Conservation (phyloP, 2,797 vertebrate species). For the Sebastes wilsoni region DNA sequence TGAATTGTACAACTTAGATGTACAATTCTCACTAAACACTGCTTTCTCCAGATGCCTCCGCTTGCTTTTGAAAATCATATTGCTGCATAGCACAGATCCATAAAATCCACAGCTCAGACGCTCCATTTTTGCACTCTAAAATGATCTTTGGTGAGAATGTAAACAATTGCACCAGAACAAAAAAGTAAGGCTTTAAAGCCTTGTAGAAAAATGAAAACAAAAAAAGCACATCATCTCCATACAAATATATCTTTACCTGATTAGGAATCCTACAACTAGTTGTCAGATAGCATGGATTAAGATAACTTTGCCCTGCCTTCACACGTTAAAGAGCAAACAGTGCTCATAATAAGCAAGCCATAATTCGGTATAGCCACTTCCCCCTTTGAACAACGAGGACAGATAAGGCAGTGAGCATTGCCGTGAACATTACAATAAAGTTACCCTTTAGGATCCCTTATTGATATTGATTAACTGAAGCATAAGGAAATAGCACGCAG, state of each 20-base stretch:
- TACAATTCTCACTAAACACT: background rate
- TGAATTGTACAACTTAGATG: background rate
- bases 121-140: constrained; percentile 36
- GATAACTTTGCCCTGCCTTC: constrained; percentile 31
- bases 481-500: constrained; percentile 18
- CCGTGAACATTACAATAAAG: constrained; percentile 31
- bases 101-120: constrained; percentile 7
- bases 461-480: constrained; percentile 41
- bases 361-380: constrained; percentile 21
- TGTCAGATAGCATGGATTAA: constrained; percentile 20
- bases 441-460: constrained; percentile 49
- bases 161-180: constrained; percentile 63
- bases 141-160: constrained; percentile 76
- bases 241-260: constrained; percentile 48
- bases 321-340: constrained; percentile 26
- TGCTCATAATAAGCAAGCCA: constrained; percentile 25
- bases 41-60: background rate
- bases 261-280: constrained; percentile 29
- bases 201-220: constrained; percentile 13
- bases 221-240: background rate
- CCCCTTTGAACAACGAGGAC: background rate
- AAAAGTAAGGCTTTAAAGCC: constrained; percentile 32
- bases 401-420: constrained; percentile 30
- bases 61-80: background rate
- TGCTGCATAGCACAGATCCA: constrained; percentile 4